Base-by-base conservation (phyloP, 2,888 invertebrate genomes). In the Plusia festucae region DNA sequence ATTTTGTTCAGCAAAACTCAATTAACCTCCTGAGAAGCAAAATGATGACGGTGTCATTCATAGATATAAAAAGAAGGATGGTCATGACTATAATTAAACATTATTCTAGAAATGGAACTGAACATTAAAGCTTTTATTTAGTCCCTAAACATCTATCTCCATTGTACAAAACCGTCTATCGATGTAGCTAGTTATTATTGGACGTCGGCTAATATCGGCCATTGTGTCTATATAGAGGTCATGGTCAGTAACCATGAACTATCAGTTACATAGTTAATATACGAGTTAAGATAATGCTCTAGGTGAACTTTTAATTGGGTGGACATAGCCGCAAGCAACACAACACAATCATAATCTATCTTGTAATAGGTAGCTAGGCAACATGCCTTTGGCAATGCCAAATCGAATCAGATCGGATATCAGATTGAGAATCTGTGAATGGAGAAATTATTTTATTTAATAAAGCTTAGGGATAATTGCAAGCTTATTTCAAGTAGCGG, bases 151-250 rank as follows among this genome's bases (percentile, higher is more conserved):
- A 30, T 5, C 5, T 9, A 9, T 9, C 9, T 30, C 9, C 0
- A 30, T 30, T 30, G 30, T 30, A 9, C 9, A 9, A 30, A 24
- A 30, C 20, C 8, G 46, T 60, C 59, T 53, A 60, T 59, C 69
- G 51, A 27, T 53, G 13, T 59, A 16, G 65, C 40, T 57, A 73
- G 59, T 60, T 62, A 62, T 62, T 32, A 22, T 24, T 55, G 53
- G 30, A 13, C 58, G 68, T 53, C 53, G 73, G 73, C 65, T 74
- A 73, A 73, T 73, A 70, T 74, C 73, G 56, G 53, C 11, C 59
- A 62, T 53, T 66, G 64, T 68, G 69, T 54, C 22, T 11, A 20
- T 55, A 49, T 40, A 49, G 69, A 20, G 65, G 70, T 69, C 65
- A 73, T 57, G 74, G 18, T 49, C 2, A 0, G n/a, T 49, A 20